phyloP scores from a whole-genome alignment of 2,113 vertebrate genomes.

The Tautogolabrus adspersus region DNA sequence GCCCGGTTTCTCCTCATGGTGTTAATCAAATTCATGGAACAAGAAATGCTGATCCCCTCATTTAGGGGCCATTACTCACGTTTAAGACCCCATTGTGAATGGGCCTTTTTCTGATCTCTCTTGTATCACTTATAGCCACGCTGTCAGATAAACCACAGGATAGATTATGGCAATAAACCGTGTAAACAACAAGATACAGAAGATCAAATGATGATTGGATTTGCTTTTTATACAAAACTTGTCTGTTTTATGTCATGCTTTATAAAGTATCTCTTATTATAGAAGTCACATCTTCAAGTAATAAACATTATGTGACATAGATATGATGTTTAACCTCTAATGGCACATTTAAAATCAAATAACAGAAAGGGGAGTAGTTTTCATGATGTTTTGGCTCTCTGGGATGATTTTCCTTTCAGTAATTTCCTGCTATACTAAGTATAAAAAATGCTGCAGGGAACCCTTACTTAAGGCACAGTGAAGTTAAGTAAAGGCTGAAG shows the following conservation, averaged over 20 bases:
- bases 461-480: no score
- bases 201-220: constrained; percentile 53
- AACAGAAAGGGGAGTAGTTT: no score
- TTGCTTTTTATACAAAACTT: not conserved
- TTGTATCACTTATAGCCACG: constrained; percentile 13
- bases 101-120: constrained; percentile 4
- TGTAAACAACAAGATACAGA: constrained; percentile 32
- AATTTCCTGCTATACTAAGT: no score
- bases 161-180: constrained; percentile 46
- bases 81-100: constrained; percentile 28
- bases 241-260: not conserved
- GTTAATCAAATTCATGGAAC: constrained; percentile 45
- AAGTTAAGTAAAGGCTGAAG: not conserved
- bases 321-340: no score
- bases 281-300: no score
- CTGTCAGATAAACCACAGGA: constrained; percentile 53
- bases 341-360: no score
- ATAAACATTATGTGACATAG: no score
- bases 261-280: not conserved
- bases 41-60: constrained; percentile 70
- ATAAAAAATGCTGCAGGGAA: no score
- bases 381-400: no score
- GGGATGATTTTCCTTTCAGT: no score
- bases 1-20: constrained; percentile 9
- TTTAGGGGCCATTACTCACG: constrained; percentile 64